These are phyloP conservation scores for Danionella cerebrum DNA, from an alignment of 2,113 vertebrate species.

Conservation along the genomic window DNA sequence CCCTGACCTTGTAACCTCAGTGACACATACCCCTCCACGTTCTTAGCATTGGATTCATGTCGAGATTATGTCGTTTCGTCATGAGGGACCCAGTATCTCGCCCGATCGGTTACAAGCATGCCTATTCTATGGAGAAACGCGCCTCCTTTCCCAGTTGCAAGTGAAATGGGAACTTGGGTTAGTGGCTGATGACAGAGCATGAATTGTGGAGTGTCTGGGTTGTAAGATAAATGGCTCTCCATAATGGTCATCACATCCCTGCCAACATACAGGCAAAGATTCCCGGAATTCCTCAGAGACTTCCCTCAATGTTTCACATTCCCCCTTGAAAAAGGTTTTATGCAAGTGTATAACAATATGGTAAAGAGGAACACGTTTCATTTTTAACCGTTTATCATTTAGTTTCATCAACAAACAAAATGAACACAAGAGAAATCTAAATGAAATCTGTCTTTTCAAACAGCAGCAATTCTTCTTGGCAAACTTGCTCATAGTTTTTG, in stretches of 20 bases:
- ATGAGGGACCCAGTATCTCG: not conserved
- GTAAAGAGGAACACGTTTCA: too few species aligned
- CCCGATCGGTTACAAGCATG: not conserved
- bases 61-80: slow-evolving; percentile 40
- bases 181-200: slow-evolving; percentile 16
- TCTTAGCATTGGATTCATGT: slow-evolving; percentile 27
- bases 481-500: too few species aligned
- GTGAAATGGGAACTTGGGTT: slow-evolving; percentile 32
- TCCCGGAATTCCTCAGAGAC: slow-evolving; percentile 31
- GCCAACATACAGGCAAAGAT: slow-evolving; percentile 14
- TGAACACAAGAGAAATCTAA: too few species aligned
- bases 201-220: slow-evolving; percentile 19
- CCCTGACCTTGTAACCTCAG: slow-evolving; percentile 26
- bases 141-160: slow-evolving; percentile 18
- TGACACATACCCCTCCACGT: slow-evolving; percentile 42
- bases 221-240: not conserved
- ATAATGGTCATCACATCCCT: slow-evolving; percentile 32
- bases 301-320: not conserved
- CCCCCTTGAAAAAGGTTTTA: not conserved
- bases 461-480: too few species aligned
- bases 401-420: too few species aligned
- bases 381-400: too few species aligned
- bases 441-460: too few species aligned
- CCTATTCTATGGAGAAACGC: slow-evolving; percentile 32
- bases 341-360: too few species aligned